A percentile compares a stretch with the other conserved stretches of the same genome.
phyloP scores from a whole-genome alignment of 2,797 vertebrate species.

The Jordanella pulchra region DNA sequence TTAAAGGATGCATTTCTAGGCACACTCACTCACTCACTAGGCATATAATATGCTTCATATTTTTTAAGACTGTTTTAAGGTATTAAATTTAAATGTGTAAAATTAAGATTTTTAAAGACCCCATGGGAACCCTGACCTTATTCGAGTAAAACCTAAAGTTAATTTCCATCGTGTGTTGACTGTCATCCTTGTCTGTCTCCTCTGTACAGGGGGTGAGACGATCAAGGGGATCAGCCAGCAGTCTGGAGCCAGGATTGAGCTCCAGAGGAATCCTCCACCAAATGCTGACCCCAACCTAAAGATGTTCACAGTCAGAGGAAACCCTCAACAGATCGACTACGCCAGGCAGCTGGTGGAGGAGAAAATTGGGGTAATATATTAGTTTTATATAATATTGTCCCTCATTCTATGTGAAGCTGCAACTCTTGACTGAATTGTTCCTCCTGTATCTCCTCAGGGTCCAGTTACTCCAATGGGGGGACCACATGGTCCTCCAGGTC shows the following conservation, averaged over 20 bases:
- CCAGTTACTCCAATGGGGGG: constrained; percentile 96
- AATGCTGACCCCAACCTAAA: constrained; percentile 98
- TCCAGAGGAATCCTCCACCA: constrained; percentile 97
- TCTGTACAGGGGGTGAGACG: constrained; percentile 90
- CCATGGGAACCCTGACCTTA: too few species aligned
- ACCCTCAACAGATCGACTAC: constrained; percentile 98
- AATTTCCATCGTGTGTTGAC: neutral
- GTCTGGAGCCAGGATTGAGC: constrained; percentile 96
- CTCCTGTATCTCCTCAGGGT: constrained; percentile 77
- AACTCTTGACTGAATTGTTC: constrained; percentile 5
- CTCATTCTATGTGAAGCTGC: neutral
- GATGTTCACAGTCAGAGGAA: constrained; percentile 96
- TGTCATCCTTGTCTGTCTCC: neutral
- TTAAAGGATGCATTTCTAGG: too few species aligned
- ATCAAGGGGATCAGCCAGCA: constrained; percentile 99
- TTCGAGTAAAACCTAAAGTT: neutral
- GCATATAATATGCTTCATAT: too few species aligned
- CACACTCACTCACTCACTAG: too few species aligned
- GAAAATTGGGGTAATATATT: constrained; percentile 92
- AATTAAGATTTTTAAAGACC: too few species aligned
- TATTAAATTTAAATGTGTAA: too few species aligned
- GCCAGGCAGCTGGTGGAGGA: constrained; percentile 97
- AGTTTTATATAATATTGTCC: neutral
- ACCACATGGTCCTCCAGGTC: constrained; percentile 93
- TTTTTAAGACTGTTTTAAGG: too few species aligned